Evolutionary conservation across 2,113 vertebrate species (phyloP).

Genomic region (Mesembrinibis cayennensis): DNA sequence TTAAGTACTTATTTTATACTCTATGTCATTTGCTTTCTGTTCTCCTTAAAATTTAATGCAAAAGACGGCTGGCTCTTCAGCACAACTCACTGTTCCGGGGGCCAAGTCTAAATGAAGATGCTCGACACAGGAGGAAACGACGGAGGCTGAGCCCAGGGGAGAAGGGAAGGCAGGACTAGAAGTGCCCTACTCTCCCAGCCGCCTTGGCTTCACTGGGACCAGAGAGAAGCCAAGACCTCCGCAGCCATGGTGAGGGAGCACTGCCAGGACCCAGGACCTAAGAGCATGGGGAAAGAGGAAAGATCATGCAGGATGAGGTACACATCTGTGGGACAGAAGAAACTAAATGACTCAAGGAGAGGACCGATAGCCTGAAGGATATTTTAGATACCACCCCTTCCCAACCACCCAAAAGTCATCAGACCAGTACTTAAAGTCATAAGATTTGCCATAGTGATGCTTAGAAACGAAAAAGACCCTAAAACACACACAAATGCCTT

Average conservation of each 20-base stretch:
- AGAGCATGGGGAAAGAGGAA: background rate
- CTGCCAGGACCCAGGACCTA: background rate
- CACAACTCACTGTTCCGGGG: background rate
- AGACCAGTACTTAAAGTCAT: background rate
- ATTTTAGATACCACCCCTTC: background rate
- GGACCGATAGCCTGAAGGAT: background rate
- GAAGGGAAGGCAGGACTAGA: background rate
- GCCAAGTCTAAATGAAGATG: background rate
- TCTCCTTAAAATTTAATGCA: background rate
- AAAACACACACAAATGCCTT: background rate
- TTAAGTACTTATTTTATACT: background rate
- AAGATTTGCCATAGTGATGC: background rate
- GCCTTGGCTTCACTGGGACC: background rate
- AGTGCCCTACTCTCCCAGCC: background rate
- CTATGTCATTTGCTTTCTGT: background rate
- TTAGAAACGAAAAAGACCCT: background rate
- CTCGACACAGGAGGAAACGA: rapidly evolving
- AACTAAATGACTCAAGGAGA: background rate
- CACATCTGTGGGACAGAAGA: background rate
- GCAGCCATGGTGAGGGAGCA: rapidly evolving
- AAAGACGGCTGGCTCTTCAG: background rate
- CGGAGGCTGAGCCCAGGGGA: background rate
- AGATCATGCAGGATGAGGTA: background rate
- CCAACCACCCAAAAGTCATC: background rate
- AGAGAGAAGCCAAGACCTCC: background rate